These are phyloP conservation scores for Biston betularia DNA, from an alignment of 2,888 invertebrate species.

Conservation along the genomic window DNA sequence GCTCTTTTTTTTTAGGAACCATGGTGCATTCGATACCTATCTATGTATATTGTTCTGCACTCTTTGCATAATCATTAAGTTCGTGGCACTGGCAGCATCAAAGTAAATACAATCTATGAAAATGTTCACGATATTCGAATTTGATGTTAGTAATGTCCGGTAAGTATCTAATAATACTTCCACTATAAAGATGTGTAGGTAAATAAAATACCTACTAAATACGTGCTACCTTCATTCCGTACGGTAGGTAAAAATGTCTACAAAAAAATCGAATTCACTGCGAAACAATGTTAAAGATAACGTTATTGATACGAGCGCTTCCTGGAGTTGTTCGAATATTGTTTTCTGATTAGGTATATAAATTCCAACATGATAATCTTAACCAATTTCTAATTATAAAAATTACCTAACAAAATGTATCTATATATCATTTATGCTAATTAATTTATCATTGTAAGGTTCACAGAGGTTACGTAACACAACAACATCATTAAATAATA, in stretches of 20 bases:
- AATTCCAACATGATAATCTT: neutral
- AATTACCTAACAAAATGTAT: neutral
- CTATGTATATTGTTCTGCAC: too few species aligned
- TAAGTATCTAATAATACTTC: neutral
- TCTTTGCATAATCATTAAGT: too few species aligned
- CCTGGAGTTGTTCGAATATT: neutral
- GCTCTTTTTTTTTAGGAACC: too few species aligned
- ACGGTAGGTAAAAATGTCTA: neutral
- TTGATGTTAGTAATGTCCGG: too few species aligned
- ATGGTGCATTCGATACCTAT: too few species aligned
- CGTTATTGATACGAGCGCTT: constrained; percentile 8
- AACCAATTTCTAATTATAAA: neutral
- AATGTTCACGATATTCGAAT: too few species aligned
- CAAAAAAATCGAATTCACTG: constrained; percentile 1
- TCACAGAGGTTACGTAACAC: too few species aligned
- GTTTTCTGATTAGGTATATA: neutral
- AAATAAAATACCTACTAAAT: neutral
- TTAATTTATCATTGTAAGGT: too few species aligned
- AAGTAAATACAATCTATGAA: too few species aligned
- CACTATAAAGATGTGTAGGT: neutral
- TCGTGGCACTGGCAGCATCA: too few species aligned
- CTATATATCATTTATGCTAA: too few species aligned
- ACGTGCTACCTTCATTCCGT: neutral
- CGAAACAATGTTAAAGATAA: constrained; percentile 1
- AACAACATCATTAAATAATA: too few species aligned